These are phyloP conservation scores for Megalopta genalis DNA, from an alignment of 1,140 invertebrate genomes.

Conservation along the genomic window DNA sequence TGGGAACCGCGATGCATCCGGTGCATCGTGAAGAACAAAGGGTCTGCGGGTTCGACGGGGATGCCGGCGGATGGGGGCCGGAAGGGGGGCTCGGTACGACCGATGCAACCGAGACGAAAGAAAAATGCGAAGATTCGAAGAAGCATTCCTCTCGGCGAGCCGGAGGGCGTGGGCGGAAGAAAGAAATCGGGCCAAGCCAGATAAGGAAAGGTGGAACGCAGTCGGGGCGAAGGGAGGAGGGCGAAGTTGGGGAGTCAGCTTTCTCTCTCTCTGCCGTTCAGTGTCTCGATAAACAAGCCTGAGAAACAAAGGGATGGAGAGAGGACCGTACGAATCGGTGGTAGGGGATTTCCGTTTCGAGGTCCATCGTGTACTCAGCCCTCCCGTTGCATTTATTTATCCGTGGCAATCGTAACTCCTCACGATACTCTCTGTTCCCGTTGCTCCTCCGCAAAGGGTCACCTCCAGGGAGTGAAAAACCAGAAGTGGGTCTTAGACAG, in stretches of 20 bases:
- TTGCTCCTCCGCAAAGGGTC: neutral
- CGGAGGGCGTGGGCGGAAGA: neutral
- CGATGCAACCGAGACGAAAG: constrained; percentile 31
- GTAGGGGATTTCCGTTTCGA: constrained; percentile 32
- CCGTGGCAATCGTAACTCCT: constrained; percentile 35
- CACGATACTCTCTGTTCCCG: neutral
- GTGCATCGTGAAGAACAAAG: constrained; percentile 32
- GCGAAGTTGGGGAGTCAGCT: constrained; percentile 28
- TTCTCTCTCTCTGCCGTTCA: constrained; percentile 7
- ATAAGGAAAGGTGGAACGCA: neutral
- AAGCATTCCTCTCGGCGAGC: constrained; percentile 17
- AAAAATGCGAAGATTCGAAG: constrained; percentile 45
- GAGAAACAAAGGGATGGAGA: constrained; percentile 41
- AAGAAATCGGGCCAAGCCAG: constrained; percentile 3
- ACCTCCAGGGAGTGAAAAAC: neutral
- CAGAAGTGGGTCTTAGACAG: neutral
- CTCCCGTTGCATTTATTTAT: constrained; percentile 45
- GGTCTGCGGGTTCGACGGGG: neutral
- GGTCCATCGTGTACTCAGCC: constrained; percentile 27
- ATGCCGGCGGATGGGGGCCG: neutral
- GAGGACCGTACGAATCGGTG: constrained; percentile 19
- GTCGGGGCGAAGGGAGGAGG: neutral
- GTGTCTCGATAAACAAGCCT: constrained; percentile 46
- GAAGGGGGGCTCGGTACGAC: neutral
- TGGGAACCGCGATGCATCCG: constrained; percentile 28